These are phyloP conservation scores for Geodia barretti DNA, from an alignment of 37 sponge, comb jelly and placozoan species.

Conservation along the genomic window DNA sequence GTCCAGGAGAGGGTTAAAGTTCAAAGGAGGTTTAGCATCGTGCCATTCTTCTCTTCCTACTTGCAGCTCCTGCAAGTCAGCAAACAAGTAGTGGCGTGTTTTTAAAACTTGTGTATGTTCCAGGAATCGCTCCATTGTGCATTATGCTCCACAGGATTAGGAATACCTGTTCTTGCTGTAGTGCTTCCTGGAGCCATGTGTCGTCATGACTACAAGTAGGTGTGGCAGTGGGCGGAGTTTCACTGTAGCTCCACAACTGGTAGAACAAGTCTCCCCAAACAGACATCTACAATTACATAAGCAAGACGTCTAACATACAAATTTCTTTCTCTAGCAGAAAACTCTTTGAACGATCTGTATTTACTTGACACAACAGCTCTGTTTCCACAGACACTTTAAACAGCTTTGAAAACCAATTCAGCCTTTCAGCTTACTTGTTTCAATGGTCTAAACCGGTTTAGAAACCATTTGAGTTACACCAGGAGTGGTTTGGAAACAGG, in stretches of 20 bases:
- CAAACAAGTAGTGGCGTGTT: not conserved
- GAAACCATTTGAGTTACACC: too few species aligned
- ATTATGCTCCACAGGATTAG: not conserved
- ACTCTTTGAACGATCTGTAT: not conserved
- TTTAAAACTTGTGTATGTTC: not conserved
- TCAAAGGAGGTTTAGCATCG: not conserved
- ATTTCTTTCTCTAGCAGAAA: too few species aligned
- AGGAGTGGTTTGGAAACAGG: too few species aligned
- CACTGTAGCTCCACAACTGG: constrained; percentile 27
- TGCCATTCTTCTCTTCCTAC: not conserved
- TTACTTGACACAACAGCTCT: not conserved
- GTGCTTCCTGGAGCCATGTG: constrained; percentile 19
- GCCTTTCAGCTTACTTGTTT: too few species aligned
- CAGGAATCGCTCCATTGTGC: not conserved
- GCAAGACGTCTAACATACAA: too few species aligned
- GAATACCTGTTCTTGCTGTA: constrained; percentile 2
- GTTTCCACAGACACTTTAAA: not conserved
- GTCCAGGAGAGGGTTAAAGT: constrained; percentile 1
- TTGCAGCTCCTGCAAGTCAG: not conserved
- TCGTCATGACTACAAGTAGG: not conserved
- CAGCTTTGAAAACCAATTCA: not conserved
- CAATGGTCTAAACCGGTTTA: too few species aligned
- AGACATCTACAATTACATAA: constrained; percentile 34
- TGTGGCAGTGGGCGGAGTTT: not conserved
- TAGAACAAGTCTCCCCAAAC: constrained; percentile 33